Base-by-base conservation (phyloP, 2,888 invertebrate species). In the Cataglyphis albicans region DNA sequence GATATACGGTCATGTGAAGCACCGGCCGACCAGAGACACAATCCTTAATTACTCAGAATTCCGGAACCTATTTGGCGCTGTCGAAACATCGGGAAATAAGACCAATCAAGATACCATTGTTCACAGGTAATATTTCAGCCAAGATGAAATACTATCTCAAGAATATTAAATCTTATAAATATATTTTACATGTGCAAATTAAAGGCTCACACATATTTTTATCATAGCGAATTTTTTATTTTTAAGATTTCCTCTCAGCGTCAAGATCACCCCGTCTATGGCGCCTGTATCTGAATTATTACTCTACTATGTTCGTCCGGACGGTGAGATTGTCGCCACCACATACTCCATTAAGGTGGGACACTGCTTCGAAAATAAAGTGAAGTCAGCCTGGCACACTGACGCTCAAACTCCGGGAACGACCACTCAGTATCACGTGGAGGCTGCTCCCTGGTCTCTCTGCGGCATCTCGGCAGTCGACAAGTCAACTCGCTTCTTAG, bases 401-500 rank as follows among this genome's bases (percentile, higher is more conserved):
- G 94, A 94, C 7, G 94, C 93, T 2, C 94, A 95, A 29, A 93
- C 93, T 75, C 96, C 96, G 0, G 96, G 96, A 12, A 94, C 95
- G 15, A 90, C 93, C 29, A 95, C 95, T 2, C 94, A 94, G 9
- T 92, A 96, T 48, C 94, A 94, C 52, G 92, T 96, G 10, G 94
- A 95, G 87, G 95, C 96, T 0, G 94, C 95, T 0, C 95, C 96
- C 0, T 94, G 95, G 82, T 96, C 96, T 0, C 90, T 96, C 0
- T 96, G 96, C 90, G 96, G 96, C 12, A 90, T 96, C 29, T 95
- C 96, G 0, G 95, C 96, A 1, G 95, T 96, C 0, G 96, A 96
- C 92, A 96, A 96, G 89, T 95, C 96, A 80, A 95, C 95, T 0
- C 94, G 94, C 59, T 95, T 96, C 84, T 89, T 96, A n/a, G 90